phyloP scores from a whole-genome alignment of 2,888 invertebrate species.

The Psylliodes chrysocephalus region DNA sequence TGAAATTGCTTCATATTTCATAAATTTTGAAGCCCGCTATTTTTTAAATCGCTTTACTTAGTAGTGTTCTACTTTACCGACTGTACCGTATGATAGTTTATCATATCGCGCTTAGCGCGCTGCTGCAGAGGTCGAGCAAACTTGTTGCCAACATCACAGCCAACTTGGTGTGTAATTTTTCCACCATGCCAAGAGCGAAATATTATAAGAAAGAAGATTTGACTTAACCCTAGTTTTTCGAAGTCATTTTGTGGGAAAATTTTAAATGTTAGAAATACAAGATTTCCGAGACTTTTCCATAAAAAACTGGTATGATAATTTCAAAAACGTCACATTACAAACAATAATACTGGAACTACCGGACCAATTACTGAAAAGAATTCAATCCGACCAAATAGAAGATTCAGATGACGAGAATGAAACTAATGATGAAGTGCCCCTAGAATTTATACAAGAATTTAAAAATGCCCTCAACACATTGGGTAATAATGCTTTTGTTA shows the following conservation, averaged over 20 bases:
- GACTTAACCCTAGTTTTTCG: not conserved
- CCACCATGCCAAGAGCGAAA: too few species aligned
- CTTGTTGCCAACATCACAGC: too few species aligned
- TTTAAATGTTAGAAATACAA: constrained; percentile 52
- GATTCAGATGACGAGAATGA: constrained; percentile 46
- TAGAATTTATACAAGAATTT: constrained; percentile 46
- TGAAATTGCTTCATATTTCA: too few species aligned
- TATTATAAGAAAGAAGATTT: too few species aligned
- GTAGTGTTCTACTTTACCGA: too few species aligned
- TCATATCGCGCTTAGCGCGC: too few species aligned
- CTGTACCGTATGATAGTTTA: too few species aligned
- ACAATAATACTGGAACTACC: constrained; percentile 57
- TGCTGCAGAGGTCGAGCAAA: too few species aligned
- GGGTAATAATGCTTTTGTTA: constrained; percentile 56
- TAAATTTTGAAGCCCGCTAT: too few species aligned
- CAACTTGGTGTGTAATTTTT: too few species aligned
- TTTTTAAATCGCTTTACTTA: too few species aligned
- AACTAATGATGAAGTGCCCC: constrained; percentile 36
- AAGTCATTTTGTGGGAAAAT: too few species aligned
- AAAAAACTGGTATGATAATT: constrained; percentile 56
- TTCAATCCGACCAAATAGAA: constrained; percentile 47
- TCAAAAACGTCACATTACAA: constrained; percentile 53
- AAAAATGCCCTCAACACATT: constrained; percentile 55
- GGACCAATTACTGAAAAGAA: constrained; percentile 49
- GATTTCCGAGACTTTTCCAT: constrained; percentile 60